Conservation (phyloP, 2,113 vertebrate species). For the Tympanuchus pallidicinctus region DNA sequence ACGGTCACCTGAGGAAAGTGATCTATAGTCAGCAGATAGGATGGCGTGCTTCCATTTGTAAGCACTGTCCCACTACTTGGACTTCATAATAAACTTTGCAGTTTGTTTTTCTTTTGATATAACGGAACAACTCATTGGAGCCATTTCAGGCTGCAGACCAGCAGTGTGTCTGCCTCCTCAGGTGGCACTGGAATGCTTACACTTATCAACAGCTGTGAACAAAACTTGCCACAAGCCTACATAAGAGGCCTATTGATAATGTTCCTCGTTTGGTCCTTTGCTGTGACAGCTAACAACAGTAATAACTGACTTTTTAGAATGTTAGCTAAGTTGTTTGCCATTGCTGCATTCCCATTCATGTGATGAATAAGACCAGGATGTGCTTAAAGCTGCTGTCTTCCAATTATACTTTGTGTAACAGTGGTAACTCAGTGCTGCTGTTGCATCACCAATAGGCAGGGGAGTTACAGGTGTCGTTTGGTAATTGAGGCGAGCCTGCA, state of each 20-base stretch:
- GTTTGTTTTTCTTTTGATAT: neutral
- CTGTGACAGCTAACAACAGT: neutral
- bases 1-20: neutral
- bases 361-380: neutral
- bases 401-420: neutral
- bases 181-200: neutral
- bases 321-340: neutral
- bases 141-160: neutral
- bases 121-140: neutral
- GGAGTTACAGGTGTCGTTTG: too few relatives aligned
- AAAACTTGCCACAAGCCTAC: neutral
- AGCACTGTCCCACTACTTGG: neutral
- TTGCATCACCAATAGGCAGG: neutral
- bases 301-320: neutral
- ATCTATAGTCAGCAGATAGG: neutral
- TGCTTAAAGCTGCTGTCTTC: neutral
- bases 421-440: neutral
- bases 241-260: neutral
- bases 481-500: neutral
- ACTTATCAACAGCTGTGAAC: neutral
- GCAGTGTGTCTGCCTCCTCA: constrained; percentile 8
- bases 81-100: neutral
- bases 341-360: neutral
- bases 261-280: neutral
- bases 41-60: neutral